A percentile compares a stretch with the other conserved stretches of the same genome.
Evolutionary conservation across 2,113 vertebrate species (phyloP).

Genomic region (Xenus cinereus): DNA sequence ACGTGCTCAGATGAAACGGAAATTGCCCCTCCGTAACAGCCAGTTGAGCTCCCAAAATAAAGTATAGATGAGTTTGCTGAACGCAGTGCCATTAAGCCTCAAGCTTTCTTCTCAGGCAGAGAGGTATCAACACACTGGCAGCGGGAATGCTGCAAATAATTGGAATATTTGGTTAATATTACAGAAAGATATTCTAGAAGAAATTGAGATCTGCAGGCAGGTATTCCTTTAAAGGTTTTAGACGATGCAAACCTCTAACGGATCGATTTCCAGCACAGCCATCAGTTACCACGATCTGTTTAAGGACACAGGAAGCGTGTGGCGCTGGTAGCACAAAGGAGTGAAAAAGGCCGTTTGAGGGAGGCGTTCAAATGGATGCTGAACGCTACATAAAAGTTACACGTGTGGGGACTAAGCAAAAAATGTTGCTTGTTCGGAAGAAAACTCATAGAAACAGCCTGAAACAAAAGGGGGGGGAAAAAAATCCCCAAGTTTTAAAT

Average conservation of each 20-base stretch:
- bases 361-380: background rate
- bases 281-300: background rate
- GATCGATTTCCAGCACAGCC: background rate
- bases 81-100: background rate
- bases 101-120: background rate
- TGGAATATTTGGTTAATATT: background rate
- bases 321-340: background rate
- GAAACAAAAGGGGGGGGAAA: background rate
- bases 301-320: fast-evolving
- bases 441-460: background rate
- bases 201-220: background rate
- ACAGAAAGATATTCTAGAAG: background rate
- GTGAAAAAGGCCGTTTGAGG: background rate
- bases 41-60: constrained; percentile 34
- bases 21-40: background rate
- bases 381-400: background rate
- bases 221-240: background rate
- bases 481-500: background rate
- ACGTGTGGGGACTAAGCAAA: background rate
- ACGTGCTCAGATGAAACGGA: constrained; percentile 29
- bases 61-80: background rate
- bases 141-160: background rate
- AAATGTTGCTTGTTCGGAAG: background rate
- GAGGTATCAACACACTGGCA: background rate
- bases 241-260: background rate